phyloP scores from a whole-genome alignment of 2,888 invertebrate genomes.

The Acholoe squamosa region DNA sequence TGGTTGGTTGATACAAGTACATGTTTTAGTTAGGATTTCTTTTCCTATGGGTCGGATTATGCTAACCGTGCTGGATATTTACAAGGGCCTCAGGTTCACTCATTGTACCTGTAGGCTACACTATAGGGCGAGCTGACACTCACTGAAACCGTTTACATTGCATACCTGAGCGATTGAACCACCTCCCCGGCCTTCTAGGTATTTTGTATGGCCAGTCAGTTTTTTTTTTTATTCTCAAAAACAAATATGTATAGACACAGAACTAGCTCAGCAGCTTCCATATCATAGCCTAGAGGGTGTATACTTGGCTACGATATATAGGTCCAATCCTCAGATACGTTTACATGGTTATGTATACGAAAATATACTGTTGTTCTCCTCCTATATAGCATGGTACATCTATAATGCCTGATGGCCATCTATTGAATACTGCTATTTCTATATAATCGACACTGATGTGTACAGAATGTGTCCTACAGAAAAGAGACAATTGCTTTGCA shows the following conservation, averaged over 20 bases:
- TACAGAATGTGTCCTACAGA: too few relatives aligned
- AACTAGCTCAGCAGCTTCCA: too few relatives aligned
- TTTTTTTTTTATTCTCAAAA: background rate
- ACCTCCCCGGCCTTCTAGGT: background rate
- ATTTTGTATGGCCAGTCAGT: background rate
- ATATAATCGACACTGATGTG: too few relatives aligned
- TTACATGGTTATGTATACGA: too few relatives aligned
- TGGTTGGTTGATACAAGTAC: conserved; percentile 20
- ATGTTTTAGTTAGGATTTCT: conserved; percentile 12
- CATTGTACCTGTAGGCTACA: background rate
- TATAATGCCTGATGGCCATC: too few relatives aligned
- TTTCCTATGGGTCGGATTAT: background rate
- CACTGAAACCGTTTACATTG: background rate
- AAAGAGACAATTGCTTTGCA: too few relatives aligned
- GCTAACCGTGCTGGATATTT: conserved; percentile 1
- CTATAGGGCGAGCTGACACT: background rate
- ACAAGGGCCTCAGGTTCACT: background rate
- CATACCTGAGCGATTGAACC: background rate
- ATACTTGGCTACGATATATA: too few relatives aligned
- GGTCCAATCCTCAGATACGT: too few relatives aligned
- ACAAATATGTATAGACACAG: background rate
- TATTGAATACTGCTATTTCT: too few relatives aligned
- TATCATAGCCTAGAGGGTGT: too few relatives aligned
- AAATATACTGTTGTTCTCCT: too few relatives aligned
- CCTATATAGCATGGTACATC: too few relatives aligned